A percentile compares a stretch with the other conserved stretches of the same genome.
phyloP scores from a whole-genome alignment of 2,888 invertebrate genomes.

The Xestoiulus laeticollis region DNA sequence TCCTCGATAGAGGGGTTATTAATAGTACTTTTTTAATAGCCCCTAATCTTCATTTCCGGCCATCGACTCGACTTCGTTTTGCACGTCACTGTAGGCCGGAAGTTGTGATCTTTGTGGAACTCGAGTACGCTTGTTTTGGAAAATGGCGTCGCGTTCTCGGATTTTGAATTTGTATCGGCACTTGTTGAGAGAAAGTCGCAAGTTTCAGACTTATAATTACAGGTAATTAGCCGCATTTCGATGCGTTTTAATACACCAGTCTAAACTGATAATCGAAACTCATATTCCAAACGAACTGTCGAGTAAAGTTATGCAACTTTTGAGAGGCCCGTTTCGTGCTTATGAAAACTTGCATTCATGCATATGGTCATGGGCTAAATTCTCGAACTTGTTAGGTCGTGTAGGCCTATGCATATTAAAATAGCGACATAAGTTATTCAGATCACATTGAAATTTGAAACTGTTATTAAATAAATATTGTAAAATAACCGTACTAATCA shows the following conservation, averaged over 20 bases:
- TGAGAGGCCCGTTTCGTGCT: neutral
- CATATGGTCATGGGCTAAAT: neutral
- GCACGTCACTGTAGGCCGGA: neutral
- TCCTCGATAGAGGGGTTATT: no score
- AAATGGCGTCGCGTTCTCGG: conserved; percentile 40
- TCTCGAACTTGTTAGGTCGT: neutral
- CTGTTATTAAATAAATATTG: no score
- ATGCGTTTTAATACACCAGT: no score
- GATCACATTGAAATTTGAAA: no score
- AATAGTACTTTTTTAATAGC: no score
- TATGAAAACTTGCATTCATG: neutral
- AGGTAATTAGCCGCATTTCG: neutral
- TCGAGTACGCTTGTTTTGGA: neutral
- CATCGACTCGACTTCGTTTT: neutral
- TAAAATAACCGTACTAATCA: no score
- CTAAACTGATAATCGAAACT: neutral
- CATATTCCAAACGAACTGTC: neutral
- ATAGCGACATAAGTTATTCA: no score
- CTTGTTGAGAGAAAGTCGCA: conserved; percentile 25
- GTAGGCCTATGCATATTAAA: no score
- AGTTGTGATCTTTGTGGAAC: no score
- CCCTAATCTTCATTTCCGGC: conserved; percentile 1
- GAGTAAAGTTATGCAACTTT: neutral
- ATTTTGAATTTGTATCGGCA: conserved; percentile 42
- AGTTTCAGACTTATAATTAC: conserved; percentile 43